Conservation (phyloP, 2,797 vertebrate species). For the Phalloptychus januarius region DNA sequence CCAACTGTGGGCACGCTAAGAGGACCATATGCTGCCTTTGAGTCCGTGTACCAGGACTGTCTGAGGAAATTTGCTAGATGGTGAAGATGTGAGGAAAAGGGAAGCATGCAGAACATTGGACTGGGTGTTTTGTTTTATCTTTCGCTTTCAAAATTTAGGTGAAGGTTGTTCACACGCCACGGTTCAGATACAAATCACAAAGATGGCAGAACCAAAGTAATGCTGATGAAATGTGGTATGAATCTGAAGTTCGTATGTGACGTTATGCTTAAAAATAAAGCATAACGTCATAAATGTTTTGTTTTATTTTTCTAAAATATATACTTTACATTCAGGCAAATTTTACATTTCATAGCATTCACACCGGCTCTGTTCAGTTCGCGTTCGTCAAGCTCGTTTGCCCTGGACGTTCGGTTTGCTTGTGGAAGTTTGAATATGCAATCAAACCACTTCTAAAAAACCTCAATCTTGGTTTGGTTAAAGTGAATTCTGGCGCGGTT, state of each 20-base stretch:
- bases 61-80: constrained; percentile 43
- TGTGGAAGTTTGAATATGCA: too few species aligned
- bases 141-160: constrained; percentile 7
- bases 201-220: background rate
- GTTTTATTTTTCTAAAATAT: too few species aligned
- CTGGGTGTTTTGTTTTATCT: constrained; percentile 21
- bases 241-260: background rate
- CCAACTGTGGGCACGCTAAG: constrained; percentile 67
- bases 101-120: constrained; percentile 23
- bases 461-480: too few species aligned
- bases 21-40: constrained; percentile 69
- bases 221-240: background rate
- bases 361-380: too few species aligned
- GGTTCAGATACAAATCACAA: background rate
- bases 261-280: background rate
- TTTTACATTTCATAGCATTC: too few species aligned
- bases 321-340: too few species aligned
- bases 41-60: constrained; percentile 42
- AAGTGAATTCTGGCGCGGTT: too few species aligned
- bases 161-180: background rate
- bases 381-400: too few species aligned
- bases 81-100: constrained; percentile 25
- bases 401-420: too few species aligned
- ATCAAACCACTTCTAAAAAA: too few species aligned
- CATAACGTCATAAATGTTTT: too few species aligned